Percentiles rank a stretch among this genome's conserved stretches.
Conservation (phyloP, 2,888 invertebrate species). For the Escarpia spicata region DNA sequence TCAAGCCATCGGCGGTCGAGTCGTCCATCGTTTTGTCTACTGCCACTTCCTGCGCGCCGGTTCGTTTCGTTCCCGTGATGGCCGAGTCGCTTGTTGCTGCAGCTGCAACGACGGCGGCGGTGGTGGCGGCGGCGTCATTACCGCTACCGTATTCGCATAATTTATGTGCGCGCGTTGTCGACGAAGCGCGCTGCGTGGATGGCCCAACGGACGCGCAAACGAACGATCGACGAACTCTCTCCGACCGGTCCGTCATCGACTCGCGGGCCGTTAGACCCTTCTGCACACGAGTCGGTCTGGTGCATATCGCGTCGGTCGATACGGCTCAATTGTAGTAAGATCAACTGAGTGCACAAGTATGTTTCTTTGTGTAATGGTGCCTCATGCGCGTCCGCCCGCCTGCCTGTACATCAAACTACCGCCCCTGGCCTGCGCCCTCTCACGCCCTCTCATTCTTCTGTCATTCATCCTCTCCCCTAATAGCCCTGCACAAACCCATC, state of each 20-base stretch:
- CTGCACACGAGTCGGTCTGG: background rate
- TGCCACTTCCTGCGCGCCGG: background rate
- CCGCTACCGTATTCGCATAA: conserved; percentile 11
- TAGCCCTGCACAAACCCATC: too few relatives aligned
- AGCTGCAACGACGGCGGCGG: background rate
- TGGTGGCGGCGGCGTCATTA: background rate
- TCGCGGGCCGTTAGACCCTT: background rate
- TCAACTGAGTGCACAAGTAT: background rate
- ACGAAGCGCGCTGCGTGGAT: background rate
- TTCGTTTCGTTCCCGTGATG: conserved; percentile 13
- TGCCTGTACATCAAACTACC: too few relatives aligned
- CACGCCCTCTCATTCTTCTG: too few relatives aligned
- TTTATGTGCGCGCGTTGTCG: conserved; percentile 3
- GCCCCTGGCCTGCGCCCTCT: too few relatives aligned
- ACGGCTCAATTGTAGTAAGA: background rate
- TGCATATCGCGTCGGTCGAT: background rate
- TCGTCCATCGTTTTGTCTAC: background rate
- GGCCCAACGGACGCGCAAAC: background rate
- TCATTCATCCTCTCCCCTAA: too few relatives aligned
- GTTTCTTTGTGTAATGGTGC: background rate
- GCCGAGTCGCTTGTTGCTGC: background rate
- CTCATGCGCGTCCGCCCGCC: background rate
- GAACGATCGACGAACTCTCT: background rate
- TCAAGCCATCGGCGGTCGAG: background rate
- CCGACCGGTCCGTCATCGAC: background rate